Conservation (phyloP, 2,888 invertebrate species). For the Caenorhabditis macrosperma region DNA sequence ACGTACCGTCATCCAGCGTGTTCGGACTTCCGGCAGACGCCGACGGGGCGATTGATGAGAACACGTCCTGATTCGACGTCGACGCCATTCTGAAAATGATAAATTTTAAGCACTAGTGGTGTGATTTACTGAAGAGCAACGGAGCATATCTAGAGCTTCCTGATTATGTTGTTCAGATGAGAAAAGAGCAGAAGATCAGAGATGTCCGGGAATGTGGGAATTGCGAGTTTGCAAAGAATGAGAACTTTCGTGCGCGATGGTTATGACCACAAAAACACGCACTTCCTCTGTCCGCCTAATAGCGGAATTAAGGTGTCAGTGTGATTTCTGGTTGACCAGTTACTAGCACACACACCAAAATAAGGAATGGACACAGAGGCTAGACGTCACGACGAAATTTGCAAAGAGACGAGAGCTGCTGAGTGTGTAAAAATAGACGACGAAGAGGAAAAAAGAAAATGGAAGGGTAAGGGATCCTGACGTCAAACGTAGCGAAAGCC, state of each 20-base stretch:
- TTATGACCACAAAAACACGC: neutral
- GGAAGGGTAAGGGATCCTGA: neutral
- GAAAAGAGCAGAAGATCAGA: too few species aligned
- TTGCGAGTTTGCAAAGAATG: too few species aligned
- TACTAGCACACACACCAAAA: neutral
- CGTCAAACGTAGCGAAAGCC: neutral
- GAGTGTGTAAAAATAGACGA: conserved; percentile 15
- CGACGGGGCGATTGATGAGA: neutral
- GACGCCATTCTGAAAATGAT: conserved; percentile 44
- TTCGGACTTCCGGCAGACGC: conserved; percentile 29
- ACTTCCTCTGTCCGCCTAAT: neutral
- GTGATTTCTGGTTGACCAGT: conserved; percentile 5
- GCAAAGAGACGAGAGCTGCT: conserved; percentile 8
- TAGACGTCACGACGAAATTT: conserved; percentile 2
- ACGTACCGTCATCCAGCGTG: conserved; percentile 44
- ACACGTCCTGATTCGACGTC: conserved; percentile 8
- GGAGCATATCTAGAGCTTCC: too few species aligned
- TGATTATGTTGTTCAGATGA: too few species aligned
- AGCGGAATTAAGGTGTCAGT: neutral
- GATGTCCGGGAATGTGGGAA: too few species aligned
- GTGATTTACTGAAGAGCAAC: neutral
- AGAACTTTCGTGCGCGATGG: neutral
- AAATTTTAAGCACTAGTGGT: neutral
- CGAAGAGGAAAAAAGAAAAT: conserved; percentile 6
- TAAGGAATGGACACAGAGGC: too few species aligned